Percentiles rank a stretch among this genome's conserved stretches.
These are phyloP conservation scores for Hypomecis atomaria DNA, from an alignment of 2,888 invertebrate species.

Conservation along the genomic window DNA sequence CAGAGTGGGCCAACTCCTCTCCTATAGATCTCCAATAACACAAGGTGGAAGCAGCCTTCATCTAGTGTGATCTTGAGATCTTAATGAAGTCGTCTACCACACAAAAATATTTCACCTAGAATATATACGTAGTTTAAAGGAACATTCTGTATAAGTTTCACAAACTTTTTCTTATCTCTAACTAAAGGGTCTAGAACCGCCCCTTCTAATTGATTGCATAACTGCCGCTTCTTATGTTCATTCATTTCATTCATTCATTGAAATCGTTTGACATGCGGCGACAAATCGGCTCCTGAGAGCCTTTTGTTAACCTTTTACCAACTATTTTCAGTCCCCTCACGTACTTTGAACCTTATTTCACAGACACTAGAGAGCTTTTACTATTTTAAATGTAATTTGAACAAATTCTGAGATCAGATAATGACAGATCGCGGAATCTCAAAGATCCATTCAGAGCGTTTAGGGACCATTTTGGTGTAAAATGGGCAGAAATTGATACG, in stretches of 20 bases:
- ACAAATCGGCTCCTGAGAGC: conserved; percentile 70
- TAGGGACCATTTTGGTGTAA: conserved; percentile 48
- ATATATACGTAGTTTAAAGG: too few relatives aligned
- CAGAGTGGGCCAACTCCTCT: too few relatives aligned
- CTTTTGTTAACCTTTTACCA: conserved; percentile 46
- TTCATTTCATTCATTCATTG: conserved; percentile 61
- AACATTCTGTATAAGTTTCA: neutral
- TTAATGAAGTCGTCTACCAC: too few relatives aligned
- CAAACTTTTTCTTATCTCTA: conserved; percentile 43
- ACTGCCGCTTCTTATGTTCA: conserved; percentile 62
- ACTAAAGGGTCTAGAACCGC: conserved; percentile 61
- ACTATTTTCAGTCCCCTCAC: neutral
- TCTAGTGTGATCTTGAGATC: too few relatives aligned
- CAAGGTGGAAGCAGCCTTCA: too few relatives aligned
- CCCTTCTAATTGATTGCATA: conserved; percentile 80
- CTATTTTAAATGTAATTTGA: neutral
- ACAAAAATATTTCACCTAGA: too few relatives aligned
- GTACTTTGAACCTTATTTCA: conserved; percentile 2
- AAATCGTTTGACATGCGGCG: conserved; percentile 74
- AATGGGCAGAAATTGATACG: conserved; percentile 53
- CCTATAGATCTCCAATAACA: too few relatives aligned
- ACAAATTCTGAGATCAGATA: conserved; percentile 11
- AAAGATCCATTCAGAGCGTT: conserved; percentile 39
- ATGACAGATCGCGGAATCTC: conserved; percentile 30
- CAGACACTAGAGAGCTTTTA: conserved; percentile 4